Evolutionary conservation across 2,113 vertebrate species (phyloP).

Genomic region (Salvelinus fontinalis): DNA sequence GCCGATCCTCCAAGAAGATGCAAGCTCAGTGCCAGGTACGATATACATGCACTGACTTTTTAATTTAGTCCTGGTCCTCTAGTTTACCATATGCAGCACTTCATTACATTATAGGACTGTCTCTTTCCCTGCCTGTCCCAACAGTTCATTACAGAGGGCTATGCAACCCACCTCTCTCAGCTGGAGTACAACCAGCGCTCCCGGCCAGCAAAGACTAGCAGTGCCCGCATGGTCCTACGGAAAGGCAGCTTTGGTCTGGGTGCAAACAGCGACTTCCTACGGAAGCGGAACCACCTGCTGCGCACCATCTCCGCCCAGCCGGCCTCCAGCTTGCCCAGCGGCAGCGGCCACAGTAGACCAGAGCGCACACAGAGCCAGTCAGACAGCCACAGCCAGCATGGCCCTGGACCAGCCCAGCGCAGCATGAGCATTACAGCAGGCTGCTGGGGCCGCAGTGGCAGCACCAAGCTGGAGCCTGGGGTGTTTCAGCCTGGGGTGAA

Average conservation of each 20-base stretch:
- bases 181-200: conserved; percentile 93
- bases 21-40: conserved; percentile 95
- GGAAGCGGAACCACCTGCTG: conserved; percentile 93
- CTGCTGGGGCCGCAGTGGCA: conserved; percentile 87
- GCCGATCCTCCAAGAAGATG: conserved; percentile 94
- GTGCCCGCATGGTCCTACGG: conserved; percentile 90
- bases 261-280: conserved; percentile 89
- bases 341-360: conserved; percentile 70
- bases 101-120: background rate
- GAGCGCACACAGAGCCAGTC: conserved; percentile 89
- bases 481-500: conserved; percentile 49
- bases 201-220: conserved; percentile 89
- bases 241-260: conserved; percentile 97
- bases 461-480: conserved; percentile 80
- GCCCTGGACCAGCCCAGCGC: conserved; percentile 61
- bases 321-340: conserved; percentile 77
- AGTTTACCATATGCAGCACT: background rate
- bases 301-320: conserved; percentile 96
- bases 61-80: background rate
- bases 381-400: conserved; percentile 66
- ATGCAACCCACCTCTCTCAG: conserved; percentile 91
- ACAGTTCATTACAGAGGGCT: conserved; percentile 92
- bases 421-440: conserved; percentile 90
- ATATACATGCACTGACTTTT: background rate
- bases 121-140: background rate